Evolutionary conservation across 2,888 invertebrate genomes (phyloP).

Genomic region (Pollenia angustigena): DNA sequence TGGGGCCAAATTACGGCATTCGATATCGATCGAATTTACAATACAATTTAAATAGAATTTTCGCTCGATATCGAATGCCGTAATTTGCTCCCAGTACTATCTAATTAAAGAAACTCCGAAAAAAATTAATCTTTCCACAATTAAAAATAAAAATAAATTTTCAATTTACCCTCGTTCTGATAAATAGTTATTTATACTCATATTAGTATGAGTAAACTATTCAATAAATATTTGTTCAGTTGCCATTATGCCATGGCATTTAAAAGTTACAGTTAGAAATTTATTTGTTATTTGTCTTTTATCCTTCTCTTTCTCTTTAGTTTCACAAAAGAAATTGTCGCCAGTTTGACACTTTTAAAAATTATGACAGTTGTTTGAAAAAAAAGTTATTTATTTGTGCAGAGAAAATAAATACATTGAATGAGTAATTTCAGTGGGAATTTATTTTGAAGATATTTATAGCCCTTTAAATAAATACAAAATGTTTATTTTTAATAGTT

Average conservation of each 20-base stretch:
- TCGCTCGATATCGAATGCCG: no score
- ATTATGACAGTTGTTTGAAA: slow-evolving; percentile 56
- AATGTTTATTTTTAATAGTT: not conserved
- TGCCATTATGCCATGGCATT: slow-evolving; percentile 60
- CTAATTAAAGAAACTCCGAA: no score
- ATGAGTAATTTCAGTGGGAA: slow-evolving; percentile 1
- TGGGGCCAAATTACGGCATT: no score
- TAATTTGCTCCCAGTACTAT: no score
- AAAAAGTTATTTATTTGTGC: slow-evolving; percentile 36
- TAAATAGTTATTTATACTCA: no score
- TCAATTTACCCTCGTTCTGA: no score
- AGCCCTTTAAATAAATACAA: not conserved
- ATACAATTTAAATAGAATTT: no score
- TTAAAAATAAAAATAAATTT: no score
- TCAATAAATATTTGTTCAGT: slow-evolving; percentile 65
- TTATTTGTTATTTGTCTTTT: slow-evolving; percentile 41
- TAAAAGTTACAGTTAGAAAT: slow-evolving; percentile 52
- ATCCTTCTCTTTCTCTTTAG: not conserved
- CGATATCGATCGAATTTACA: no score
- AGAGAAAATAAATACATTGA: slow-evolving; percentile 1
- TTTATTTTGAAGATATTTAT: not conserved
- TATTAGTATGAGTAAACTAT: slow-evolving; percentile 26
- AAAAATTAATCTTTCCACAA: no score
- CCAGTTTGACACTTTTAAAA: slow-evolving; percentile 62
- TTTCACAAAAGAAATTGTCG: slow-evolving; percentile 57